These are phyloP conservation scores for Parapristionchus giblindavisi DNA, from an alignment of 2,888 invertebrate species.

Conservation along the genomic window DNA sequence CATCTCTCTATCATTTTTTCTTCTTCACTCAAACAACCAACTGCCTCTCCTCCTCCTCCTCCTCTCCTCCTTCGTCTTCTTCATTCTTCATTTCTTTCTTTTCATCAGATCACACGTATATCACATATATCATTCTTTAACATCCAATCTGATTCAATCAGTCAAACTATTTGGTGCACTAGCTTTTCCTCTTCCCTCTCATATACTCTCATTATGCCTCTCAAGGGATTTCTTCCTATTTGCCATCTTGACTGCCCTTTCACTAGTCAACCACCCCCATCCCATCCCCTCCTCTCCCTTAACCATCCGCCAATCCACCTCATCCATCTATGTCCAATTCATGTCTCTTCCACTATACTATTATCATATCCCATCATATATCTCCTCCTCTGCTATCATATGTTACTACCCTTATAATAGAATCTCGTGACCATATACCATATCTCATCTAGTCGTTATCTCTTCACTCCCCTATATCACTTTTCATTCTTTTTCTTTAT, in stretches of 20 bases:
- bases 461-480: not conserved
- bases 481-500: not conserved
- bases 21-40: not conserved
- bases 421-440: too few species aligned
- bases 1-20: constrained; percentile 18
- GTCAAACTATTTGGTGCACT: too few species aligned
- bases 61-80: too few species aligned
- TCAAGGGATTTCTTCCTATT: not conserved
- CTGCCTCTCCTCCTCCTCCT: not conserved
- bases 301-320: too few species aligned
- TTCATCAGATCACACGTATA: too few species aligned
- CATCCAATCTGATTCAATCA: too few species aligned
- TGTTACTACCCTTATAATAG: too few species aligned
- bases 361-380: too few species aligned
- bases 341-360: too few species aligned
- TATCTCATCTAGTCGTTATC: not conserved
- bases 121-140: too few species aligned
- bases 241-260: not conserved
- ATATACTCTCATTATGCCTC: not conserved
- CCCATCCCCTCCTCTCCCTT: not conserved
- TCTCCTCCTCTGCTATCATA: not conserved
- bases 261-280: not conserved
- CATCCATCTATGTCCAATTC: too few species aligned
- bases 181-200: not conserved
- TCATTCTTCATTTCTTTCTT: too few species aligned